Conservation (phyloP, 1,140 invertebrate genomes). For the Drosophila pachea region DNA sequence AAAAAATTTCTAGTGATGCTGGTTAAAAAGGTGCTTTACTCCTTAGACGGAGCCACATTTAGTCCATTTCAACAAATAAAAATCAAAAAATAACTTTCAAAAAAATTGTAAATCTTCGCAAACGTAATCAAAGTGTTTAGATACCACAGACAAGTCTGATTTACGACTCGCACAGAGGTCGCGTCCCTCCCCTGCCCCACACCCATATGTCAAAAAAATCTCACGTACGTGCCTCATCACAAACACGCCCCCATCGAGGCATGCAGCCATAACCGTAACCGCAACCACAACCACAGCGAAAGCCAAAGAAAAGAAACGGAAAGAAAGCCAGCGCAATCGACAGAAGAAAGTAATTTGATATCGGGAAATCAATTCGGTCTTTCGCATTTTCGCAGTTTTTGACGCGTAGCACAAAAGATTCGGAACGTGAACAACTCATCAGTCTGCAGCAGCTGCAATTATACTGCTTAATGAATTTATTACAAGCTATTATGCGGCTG, state of each 20-base stretch:
- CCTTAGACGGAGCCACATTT: slow-evolving; percentile 28
- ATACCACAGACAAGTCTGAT: slow-evolving; percentile 6
- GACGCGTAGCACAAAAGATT: slow-evolving; percentile 32
- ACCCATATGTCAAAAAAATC: background rate
- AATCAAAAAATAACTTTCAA: background rate
- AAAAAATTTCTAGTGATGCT: slow-evolving; percentile 18
- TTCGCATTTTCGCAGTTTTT: slow-evolving; percentile 35
- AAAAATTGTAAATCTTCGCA: slow-evolving; percentile 6
- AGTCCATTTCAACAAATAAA: too few species aligned
- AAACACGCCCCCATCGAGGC: slow-evolving; percentile 67
- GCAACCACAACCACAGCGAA: slow-evolving; percentile 12
- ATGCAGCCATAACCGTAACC: slow-evolving; percentile 48
- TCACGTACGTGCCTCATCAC: slow-evolving; percentile 69
- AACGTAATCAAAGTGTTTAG: background rate
- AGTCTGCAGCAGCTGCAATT: slow-evolving; percentile 59
- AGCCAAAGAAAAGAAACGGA: slow-evolving; percentile 9
- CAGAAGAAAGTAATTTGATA: slow-evolving; percentile 48
- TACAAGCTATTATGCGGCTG: slow-evolving; percentile 66
- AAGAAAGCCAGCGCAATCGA: background rate
- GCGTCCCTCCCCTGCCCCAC: background rate
- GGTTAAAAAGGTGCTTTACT: slow-evolving; percentile 34
- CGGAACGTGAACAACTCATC: slow-evolving; percentile 37
- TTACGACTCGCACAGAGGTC: slow-evolving; percentile 12
- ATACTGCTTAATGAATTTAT: slow-evolving; percentile 75
- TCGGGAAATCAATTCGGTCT: slow-evolving; percentile 39